Evolutionary conservation across 1,140 invertebrate genomes (phyloP).

Genomic region (Scaptomyza pallida): DNA sequence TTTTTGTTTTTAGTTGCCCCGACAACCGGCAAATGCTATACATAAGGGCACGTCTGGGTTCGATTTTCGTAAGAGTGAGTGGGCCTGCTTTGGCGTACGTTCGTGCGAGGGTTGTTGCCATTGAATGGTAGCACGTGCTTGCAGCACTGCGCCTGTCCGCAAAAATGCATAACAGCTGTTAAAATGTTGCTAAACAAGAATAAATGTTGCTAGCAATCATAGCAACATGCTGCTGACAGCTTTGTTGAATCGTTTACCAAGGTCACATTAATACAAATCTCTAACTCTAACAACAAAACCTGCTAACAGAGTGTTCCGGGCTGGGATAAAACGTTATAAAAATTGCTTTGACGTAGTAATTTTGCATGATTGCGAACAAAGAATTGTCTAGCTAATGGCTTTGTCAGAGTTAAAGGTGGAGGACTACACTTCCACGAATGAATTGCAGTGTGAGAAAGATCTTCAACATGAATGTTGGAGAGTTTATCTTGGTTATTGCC

Average conservation of each 20-base stretch:
- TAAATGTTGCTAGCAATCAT: slow-evolving; percentile 15
- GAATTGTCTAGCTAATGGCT: slow-evolving; percentile 11
- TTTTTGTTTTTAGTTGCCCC: slow-evolving; percentile 51
- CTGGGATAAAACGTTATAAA: slow-evolving; percentile 27
- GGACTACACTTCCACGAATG: slow-evolving; percentile 12
- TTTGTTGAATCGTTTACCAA: no score
- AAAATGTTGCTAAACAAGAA: slow-evolving; percentile 28
- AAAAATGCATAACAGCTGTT: slow-evolving; percentile 52
- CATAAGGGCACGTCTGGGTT: slow-evolving; percentile 66
- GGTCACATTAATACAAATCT: no score
- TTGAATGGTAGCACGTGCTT: slow-evolving; percentile 31
- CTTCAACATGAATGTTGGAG: slow-evolving; percentile 8
- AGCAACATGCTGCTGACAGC: background rate
- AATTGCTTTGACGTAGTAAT: slow-evolving; percentile 70
- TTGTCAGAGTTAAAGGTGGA: background rate
- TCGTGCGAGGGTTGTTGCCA: slow-evolving; percentile 9
- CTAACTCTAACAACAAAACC: slow-evolving; percentile 26
- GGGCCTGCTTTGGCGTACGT: slow-evolving; percentile 2
- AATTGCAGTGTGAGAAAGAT: slow-evolving; percentile 43
- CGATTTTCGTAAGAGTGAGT: slow-evolving; percentile 3
- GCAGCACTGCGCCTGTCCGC: slow-evolving; percentile 60
- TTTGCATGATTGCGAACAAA: slow-evolving; percentile 59
- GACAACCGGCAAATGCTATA: slow-evolving; percentile 64
- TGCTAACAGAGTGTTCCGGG: background rate
- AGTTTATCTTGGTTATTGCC: slow-evolving; percentile 1